Evolutionary conservation across 1,140 invertebrate species (phyloP).

Genomic region (Cheumatopsyche charites): DNA sequence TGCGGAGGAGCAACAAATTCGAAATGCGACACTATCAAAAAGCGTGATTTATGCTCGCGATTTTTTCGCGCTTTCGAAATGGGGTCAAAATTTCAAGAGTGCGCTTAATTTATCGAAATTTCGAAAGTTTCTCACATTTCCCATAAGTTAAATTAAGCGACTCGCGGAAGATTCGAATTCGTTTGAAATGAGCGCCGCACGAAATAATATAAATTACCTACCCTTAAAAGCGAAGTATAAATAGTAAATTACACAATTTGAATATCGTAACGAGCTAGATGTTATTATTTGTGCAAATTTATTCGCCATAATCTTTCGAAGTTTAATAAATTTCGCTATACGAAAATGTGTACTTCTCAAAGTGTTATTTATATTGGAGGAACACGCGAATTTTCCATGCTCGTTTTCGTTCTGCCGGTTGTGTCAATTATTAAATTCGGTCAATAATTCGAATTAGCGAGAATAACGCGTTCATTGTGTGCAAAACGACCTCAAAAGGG

Average conservation of each 20-base stretch:
- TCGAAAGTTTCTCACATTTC: slow-evolving; percentile 19
- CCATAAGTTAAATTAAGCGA: slow-evolving; percentile 29
- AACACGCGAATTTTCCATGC: slow-evolving; percentile 13
- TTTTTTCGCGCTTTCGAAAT: slow-evolving; percentile 7
- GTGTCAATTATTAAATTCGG: slow-evolving; percentile 11
- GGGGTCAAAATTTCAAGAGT: slow-evolving; percentile 1
- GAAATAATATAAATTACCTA: slow-evolving; percentile 26
- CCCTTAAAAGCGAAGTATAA: neutral
- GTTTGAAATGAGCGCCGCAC: slow-evolving; percentile 19
- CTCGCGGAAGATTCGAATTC: slow-evolving; percentile 15
- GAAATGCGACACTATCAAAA: slow-evolving; percentile 23
- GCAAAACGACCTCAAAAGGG: no score
- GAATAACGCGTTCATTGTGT: neutral
- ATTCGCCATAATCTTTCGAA: slow-evolving; percentile 11
- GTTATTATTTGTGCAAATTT: slow-evolving; percentile 34
- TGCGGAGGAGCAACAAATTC: neutral
- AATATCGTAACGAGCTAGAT: slow-evolving; percentile 14
- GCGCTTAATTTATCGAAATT: slow-evolving; percentile 17
- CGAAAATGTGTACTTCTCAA: slow-evolving; percentile 13
- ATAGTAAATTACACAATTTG: slow-evolving; percentile 27
- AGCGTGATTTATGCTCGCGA: slow-evolving; percentile 9
- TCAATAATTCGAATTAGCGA: neutral
- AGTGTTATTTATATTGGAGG: slow-evolving; percentile 23
- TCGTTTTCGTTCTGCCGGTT: neutral
- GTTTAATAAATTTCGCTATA: neutral